These are phyloP conservation scores for Amazona vittata DNA, from an alignment of 2,113 vertebrate genomes.

Conservation along the genomic window DNA sequence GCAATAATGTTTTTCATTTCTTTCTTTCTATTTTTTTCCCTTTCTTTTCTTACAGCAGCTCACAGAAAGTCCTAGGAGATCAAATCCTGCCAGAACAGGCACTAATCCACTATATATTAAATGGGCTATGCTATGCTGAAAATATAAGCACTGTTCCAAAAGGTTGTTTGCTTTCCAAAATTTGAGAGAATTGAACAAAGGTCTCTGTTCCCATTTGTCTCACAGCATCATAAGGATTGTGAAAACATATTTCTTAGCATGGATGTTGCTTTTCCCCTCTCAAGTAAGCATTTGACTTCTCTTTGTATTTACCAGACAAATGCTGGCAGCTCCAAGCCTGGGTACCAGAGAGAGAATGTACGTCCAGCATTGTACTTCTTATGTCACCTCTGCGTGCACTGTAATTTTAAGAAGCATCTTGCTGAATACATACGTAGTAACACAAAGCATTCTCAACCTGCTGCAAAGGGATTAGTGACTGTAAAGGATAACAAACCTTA, in stretches of 20 bases:
- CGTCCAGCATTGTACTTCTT: not conserved
- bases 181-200: conserved; percentile 20
- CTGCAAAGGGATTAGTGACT: not conserved
- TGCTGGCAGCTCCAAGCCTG: not conserved
- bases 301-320: conserved; percentile 5
- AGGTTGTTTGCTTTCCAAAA: conserved; percentile 44
- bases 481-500: not conserved
- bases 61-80: conserved; percentile 31
- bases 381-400: not conserved
- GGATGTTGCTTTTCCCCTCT: not conserved
- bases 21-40: not conserved
- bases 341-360: not conserved
- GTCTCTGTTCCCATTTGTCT: conserved; percentile 44
- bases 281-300: not conserved
- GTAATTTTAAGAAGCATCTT: not conserved
- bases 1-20: not conserved
- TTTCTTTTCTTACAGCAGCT: not conserved
- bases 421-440: not conserved
- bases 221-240: conserved; percentile 21
- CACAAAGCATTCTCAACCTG: fast-evolving
- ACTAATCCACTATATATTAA: conserved; percentile 45
- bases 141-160: not conserved
- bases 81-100: conserved; percentile 44
- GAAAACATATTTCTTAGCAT: not conserved
- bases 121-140: not conserved